phyloP scores from a whole-genome alignment of 2,888 invertebrate species.

The Cerastoderma edule region DNA sequence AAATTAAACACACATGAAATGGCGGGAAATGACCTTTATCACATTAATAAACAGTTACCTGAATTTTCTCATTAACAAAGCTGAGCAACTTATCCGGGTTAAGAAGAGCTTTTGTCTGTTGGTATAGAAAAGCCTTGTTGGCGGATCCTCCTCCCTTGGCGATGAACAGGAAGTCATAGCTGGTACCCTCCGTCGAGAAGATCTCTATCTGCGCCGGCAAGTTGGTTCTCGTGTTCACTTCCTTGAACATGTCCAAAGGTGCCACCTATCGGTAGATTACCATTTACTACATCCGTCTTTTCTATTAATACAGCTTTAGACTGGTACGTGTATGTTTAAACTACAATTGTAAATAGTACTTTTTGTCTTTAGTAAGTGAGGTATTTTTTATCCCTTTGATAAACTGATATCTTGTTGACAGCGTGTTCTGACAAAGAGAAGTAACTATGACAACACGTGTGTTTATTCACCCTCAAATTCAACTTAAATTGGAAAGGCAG shows the following conservation, averaged over 20 bases:
- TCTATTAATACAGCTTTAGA: background rate
- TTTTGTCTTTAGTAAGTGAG: too few species aligned
- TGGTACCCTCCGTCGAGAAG: constrained; percentile 79
- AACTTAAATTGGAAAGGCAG: too few species aligned
- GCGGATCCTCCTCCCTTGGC: constrained; percentile 84
- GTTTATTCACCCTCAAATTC: too few species aligned
- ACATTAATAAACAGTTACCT: constrained; percentile 71
- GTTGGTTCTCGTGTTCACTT: constrained; percentile 83
- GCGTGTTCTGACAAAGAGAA: too few species aligned
- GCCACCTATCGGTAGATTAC: constrained; percentile 83
- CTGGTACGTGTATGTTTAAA: too few species aligned
- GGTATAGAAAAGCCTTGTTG: constrained; percentile 83
- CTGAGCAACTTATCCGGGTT: constrained; percentile 82
- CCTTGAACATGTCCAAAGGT: constrained; percentile 83
- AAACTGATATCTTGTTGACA: too few species aligned
- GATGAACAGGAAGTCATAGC: constrained; percentile 83
- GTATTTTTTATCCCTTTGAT: too few species aligned
- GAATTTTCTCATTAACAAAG: constrained; percentile 83
- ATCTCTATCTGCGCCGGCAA: constrained; percentile 84
- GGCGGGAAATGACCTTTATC: too few species aligned
- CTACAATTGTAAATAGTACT: too few species aligned
- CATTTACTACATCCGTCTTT: background rate
- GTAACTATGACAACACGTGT: too few species aligned
- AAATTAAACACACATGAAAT: too few species aligned
- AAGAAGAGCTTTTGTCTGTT: constrained; percentile 83